Percentiles rank a stretch among this genome's conserved stretches.
phyloP scores from a whole-genome alignment of 1,140 invertebrate genomes.

The Oncopeltus fasciatus region DNA sequence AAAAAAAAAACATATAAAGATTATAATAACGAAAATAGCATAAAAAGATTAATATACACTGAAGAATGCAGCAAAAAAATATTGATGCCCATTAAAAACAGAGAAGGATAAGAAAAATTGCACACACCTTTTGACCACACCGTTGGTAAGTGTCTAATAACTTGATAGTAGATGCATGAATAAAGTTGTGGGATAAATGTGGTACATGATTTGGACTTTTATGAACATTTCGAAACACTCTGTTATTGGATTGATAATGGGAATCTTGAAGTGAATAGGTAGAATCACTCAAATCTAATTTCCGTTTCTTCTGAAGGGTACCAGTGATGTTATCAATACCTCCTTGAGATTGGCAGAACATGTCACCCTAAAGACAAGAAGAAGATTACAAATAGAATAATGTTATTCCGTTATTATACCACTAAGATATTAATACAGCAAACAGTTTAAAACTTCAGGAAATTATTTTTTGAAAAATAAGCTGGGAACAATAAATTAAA shows the following conservation, averaged over 20 bases:
- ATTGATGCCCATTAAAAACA: too few species aligned
- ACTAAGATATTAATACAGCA: too few species aligned
- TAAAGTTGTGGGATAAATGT: constrained; percentile 38
- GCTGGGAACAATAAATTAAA: too few species aligned
- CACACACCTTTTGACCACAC: constrained; percentile 46
- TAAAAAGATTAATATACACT: too few species aligned
- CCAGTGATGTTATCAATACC: constrained; percentile 20
- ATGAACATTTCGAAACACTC: constrained; percentile 25
- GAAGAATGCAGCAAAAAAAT: too few species aligned
- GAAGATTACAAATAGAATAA: neutral
- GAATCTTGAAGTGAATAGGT: constrained; percentile 9
- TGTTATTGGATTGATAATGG: constrained; percentile 19
- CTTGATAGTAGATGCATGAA: constrained; percentile 55
- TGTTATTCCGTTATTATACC: too few species aligned
- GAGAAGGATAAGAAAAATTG: neutral
- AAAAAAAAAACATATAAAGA: constrained; percentile 16
- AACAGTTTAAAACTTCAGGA: too few species aligned
- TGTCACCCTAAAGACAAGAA: constrained; percentile 7
- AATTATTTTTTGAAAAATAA: too few species aligned
- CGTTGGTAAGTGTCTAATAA: constrained; percentile 54
- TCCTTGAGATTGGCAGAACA: constrained; percentile 20
- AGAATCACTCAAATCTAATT: constrained; percentile 19
- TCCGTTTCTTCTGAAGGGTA: constrained; percentile 21
- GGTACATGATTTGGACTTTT: constrained; percentile 35
- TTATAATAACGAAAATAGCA: neutral